Conservation (phyloP, 2,888 invertebrate species). For the Dione juno region DNA sequence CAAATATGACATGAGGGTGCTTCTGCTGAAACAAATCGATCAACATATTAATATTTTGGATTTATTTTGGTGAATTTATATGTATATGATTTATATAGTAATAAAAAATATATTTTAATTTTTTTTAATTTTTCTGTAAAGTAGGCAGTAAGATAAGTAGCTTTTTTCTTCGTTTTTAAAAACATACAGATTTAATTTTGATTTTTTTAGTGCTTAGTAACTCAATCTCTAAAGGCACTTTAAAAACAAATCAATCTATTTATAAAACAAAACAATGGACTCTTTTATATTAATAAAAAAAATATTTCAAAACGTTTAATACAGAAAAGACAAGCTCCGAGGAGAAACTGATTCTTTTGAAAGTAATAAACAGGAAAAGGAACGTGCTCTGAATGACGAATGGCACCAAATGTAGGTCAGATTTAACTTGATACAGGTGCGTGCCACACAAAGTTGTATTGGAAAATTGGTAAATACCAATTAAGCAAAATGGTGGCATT, state of each 20-base stretch:
- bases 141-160: too few relatives aligned
- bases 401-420: conserved; percentile 29
- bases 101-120: too few relatives aligned
- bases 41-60: conserved; percentile 44
- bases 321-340: conserved; percentile 18
- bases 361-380: conserved; percentile 33
- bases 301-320: conserved; percentile 11
- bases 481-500: conserved; percentile 10
- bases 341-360: conserved; percentile 32
- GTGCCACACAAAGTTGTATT: conserved; percentile 20
- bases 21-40: conserved; percentile 92
- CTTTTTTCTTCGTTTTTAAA: too few relatives aligned
- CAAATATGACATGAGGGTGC: conserved; percentile 98
- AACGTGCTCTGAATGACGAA: conserved; percentile 23
- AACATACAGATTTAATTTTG: too few relatives aligned
- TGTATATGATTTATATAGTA: too few relatives aligned
- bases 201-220: too few relatives aligned
- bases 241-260: too few relatives aligned
- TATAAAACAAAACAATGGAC: background rate
- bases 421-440: conserved; percentile 25
- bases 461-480: conserved; percentile 23
- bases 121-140: too few relatives aligned
- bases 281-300: conserved; percentile 2
- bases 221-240: too few relatives aligned
- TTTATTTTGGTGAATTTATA: background rate